A percentile compares a stretch with the other conserved stretches of the same genome.
Evolutionary conservation across 2,888 invertebrate species (phyloP).

Genomic region (Mactromeris polynyma): DNA sequence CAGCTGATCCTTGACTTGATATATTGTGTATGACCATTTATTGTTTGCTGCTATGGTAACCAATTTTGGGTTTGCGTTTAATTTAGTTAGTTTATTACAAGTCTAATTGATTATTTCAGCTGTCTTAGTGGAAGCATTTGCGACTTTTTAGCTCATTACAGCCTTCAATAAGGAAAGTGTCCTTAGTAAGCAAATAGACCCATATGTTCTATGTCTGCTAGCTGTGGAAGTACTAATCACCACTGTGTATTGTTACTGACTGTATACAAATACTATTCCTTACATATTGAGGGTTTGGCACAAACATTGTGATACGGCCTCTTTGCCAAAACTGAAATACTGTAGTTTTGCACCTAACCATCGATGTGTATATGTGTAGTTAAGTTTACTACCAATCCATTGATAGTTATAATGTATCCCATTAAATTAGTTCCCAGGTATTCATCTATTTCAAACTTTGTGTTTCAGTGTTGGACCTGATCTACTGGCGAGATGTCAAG

Average conservation of each 20-base stretch:
- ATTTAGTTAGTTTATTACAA: not conserved
- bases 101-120: not conserved
- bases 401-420: too few relatives aligned
- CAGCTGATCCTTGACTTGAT: too few relatives aligned
- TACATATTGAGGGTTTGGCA: too few relatives aligned
- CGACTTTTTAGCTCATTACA: not conserved
- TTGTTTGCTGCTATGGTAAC: not conserved
- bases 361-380: too few relatives aligned
- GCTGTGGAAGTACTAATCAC: not conserved
- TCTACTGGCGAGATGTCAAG: constrained; percentile 99
- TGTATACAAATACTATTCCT: too few relatives aligned
- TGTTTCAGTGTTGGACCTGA: constrained; percentile 92
- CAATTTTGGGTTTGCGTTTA: not conserved
- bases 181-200: not conserved
- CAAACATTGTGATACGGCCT: too few relatives aligned
- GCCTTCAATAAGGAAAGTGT: not conserved
- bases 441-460: not conserved
- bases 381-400: too few relatives aligned
- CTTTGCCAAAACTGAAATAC: too few relatives aligned
- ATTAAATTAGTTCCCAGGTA: too few relatives aligned
- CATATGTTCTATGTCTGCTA: not conserved
- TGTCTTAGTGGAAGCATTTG: not conserved
- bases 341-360: too few relatives aligned
- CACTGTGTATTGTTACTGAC: not conserved
- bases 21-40: not conserved